Evolutionary conservation across 1,140 invertebrate genomes (phyloP).

Genomic region (Drosophila pseudoananassae): DNA sequence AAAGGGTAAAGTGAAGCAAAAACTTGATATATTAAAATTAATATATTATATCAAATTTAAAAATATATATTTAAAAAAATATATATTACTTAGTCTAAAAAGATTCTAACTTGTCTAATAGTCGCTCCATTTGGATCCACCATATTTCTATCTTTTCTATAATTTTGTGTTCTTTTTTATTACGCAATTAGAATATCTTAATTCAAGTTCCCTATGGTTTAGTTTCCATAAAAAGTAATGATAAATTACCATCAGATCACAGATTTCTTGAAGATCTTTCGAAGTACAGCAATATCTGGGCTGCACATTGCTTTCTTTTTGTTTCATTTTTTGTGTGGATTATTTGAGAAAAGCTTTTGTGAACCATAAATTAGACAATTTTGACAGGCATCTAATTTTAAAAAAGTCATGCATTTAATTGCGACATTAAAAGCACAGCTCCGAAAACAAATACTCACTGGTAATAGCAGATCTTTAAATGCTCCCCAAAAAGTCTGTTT

Average conservation of each 20-base stretch:
- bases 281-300: background rate
- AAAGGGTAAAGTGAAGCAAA: too few species aligned
- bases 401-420: conserved; percentile 81
- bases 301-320: background rate
- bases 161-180: too few species aligned
- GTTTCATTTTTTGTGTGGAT: conserved; percentile 10
- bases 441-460: conserved; percentile 42
- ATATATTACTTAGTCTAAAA: too few species aligned
- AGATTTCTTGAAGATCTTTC: conserved; percentile 7
- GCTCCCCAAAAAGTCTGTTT: conserved; percentile 24
- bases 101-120: too few species aligned
- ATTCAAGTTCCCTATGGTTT: background rate
- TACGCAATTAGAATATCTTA: too few species aligned
- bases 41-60: too few species aligned
- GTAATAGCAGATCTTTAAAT: conserved; percentile 34
- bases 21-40: too few species aligned
- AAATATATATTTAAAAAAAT: too few species aligned
- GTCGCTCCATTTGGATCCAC: too few species aligned
- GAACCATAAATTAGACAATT: conserved; percentile 67
- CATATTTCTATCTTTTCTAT: too few species aligned
- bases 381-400: conserved; percentile 77
- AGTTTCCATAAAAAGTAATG: background rate
- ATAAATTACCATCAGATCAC: background rate
- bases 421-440: conserved; percentile 76
- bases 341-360: conserved; percentile 50